Percentiles rank a stretch among this genome's conserved stretches.
phyloP scores from a whole-genome alignment of 2,797 vertebrate genomes.

The Ctenopoma kingsleyae region DNA sequence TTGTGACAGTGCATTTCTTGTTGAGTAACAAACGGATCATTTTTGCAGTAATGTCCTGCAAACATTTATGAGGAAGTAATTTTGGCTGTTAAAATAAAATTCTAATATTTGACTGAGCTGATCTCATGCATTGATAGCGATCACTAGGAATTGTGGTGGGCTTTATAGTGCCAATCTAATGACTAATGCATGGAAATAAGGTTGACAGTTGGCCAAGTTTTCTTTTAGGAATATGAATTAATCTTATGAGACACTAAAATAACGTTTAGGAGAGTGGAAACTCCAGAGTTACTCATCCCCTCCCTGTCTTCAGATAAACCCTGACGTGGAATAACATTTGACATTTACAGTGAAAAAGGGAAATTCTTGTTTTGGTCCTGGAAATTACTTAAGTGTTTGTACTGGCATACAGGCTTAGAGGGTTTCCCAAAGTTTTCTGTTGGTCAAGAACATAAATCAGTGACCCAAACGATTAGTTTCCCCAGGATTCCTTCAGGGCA shows the following conservation, averaged over 20 bases:
- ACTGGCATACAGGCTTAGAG: background rate
- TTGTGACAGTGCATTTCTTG: too few relatives aligned
- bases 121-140: conserved; percentile 4
- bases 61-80: background rate
- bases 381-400: conserved; percentile 18
- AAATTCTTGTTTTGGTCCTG: conserved; percentile 22
- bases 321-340: conserved; percentile 20
- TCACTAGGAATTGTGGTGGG: background rate
- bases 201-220: conserved; percentile 14
- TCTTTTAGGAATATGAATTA: conserved; percentile 21
- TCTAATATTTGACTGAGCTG: background rate
- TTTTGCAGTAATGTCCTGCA: background rate
- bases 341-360: conserved; percentile 28
- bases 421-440: conserved; percentile 8
- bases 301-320: conserved; percentile 16
- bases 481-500: background rate
- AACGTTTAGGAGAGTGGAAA: conserved; percentile 20
- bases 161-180: conserved; percentile 3
- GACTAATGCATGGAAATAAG: conserved; percentile 31
- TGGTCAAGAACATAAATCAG: conserved; percentile 33
- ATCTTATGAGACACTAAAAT: conserved; percentile 31
- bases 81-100: background rate
- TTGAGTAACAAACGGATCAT: too few relatives aligned
- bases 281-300: conserved; percentile 18
- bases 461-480: background rate